Conservation (phyloP, 2,888 invertebrate genomes). For the Hydriomena furcata region DNA sequence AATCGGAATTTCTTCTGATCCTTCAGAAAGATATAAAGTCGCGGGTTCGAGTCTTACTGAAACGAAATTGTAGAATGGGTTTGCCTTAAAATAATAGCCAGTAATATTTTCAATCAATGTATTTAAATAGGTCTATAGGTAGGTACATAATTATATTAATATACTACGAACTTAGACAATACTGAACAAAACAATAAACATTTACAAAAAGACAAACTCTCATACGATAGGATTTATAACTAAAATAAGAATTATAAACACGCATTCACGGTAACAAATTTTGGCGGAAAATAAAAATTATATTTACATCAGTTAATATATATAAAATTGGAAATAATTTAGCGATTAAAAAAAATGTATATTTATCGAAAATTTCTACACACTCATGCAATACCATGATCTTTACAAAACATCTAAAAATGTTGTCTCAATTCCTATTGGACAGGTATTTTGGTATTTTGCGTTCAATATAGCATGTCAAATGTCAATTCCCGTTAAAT, state of each 20-base stretch:
- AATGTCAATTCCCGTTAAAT: constrained; percentile 31
- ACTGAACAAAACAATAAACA: constrained; percentile 81
- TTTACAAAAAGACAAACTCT: constrained; percentile 74
- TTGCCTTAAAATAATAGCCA: background rate
- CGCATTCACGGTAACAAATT: constrained; percentile 65
- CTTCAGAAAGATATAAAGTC: too few relatives aligned
- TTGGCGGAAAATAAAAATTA: constrained; percentile 59
- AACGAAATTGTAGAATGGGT: background rate
- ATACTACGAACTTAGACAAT: constrained; percentile 78
- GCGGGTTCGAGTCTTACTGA: too few relatives aligned
- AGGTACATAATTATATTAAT: constrained; percentile 63
- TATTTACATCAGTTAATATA: constrained; percentile 70
- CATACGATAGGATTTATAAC: constrained; percentile 52
- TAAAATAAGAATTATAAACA: constrained; percentile 47
- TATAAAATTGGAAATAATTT: constrained; percentile 45
- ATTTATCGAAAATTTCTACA: constrained; percentile 63
- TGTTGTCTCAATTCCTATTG: constrained; percentile 55
- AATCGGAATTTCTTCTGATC: too few relatives aligned
- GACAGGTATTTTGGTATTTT: constrained; percentile 35
- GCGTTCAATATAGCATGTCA: constrained; percentile 6
- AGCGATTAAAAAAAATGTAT: constrained; percentile 39
- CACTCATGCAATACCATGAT: constrained; percentile 38
- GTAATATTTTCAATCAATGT: constrained; percentile 41
- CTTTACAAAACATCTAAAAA: constrained; percentile 49
- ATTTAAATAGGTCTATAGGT: constrained; percentile 68